A percentile compares a stretch with the other conserved stretches of the same genome.
Evolutionary conservation across 2,888 invertebrate species (phyloP).

Genomic region (Phyto melanocephala): DNA sequence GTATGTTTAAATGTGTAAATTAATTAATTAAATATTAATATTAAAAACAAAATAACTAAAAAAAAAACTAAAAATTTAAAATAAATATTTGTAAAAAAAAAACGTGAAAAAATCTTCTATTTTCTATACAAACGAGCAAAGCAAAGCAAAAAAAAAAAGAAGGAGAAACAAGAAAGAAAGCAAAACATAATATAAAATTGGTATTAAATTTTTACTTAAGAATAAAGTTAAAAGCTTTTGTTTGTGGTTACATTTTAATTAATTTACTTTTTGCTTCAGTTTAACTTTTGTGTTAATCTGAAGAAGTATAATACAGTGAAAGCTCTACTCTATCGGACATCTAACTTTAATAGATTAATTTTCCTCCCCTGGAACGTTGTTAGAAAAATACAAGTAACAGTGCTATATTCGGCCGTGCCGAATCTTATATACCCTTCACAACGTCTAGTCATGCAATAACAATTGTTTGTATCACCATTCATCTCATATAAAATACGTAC

Average conservation of each 20-base stretch:
- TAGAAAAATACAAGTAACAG: too few relatives aligned
- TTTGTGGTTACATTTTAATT: neutral
- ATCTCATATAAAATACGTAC: too few relatives aligned
- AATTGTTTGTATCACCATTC: too few relatives aligned
- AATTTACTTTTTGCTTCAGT: neutral
- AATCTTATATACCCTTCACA: too few relatives aligned
- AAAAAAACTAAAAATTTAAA: slow-evolving; percentile 51
- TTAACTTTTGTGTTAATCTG: too few relatives aligned
- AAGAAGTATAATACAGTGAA: too few relatives aligned
- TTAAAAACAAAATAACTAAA: slow-evolving; percentile 30
- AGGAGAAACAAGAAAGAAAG: neutral
- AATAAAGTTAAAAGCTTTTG: neutral
- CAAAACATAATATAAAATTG: neutral
- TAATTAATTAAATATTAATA: slow-evolving; percentile 64
- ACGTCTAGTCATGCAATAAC: too few relatives aligned
- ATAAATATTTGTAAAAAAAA: slow-evolving; percentile 65
- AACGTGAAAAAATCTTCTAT: slow-evolving; percentile 37
- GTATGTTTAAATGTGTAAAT: slow-evolving; percentile 67
- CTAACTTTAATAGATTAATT: too few relatives aligned
- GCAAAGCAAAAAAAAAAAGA: neutral
- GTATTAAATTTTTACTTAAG: neutral
- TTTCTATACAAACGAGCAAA: slow-evolving; percentile 43
- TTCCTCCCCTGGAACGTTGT: too few relatives aligned
- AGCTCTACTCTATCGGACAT: too few relatives aligned
- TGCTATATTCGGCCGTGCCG: too few relatives aligned